Base-by-base conservation (phyloP, 2,113 vertebrate species). In the Megalops atlanticus region DNA sequence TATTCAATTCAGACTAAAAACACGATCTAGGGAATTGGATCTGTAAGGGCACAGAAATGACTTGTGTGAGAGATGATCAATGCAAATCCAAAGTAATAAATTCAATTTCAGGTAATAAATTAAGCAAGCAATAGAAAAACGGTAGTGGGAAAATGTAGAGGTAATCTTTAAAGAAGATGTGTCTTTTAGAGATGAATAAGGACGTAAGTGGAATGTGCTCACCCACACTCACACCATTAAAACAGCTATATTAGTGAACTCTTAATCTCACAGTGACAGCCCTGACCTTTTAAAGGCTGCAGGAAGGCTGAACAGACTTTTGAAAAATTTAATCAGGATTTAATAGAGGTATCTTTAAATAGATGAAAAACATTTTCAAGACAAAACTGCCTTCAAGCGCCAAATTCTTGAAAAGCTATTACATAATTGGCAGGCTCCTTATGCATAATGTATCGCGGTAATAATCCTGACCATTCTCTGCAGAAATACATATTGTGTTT, bases 311-410 rank as follows among this genome's bases (percentile, higher is more conserved):
- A 74, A 82, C 78, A 84, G 76, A 76, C 27, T 64, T 69, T 72
- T 86, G 81, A 83, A 31, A 78, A 83, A 71, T 84, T 81, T 83
- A 77, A 86, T 84, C 70, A 77, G 83, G 36, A n/a, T 83, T 77
- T 83, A 79, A 83, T 77, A 79, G 79, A 81, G 75, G 81, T 58
- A 79, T 83, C 77, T 83, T 80, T 54, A 70, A 74, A 71, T 47
- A 54, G 73, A 69, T 77, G 79, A 79, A 82, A 72, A 31, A 40
- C 1, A 33, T 71, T 77, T 73, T 38, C 47, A 72, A 31, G 58
- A 10, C n/a, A 33, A 38, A 0, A 6, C 40, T 83, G 64, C 79
- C 27, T 81, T 45, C 78, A 68, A 72, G 52, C 58, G 64, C 64
- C 41, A 77, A 27, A 77, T 80, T 14, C n/a, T 39, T 76, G 40